These are phyloP conservation scores for Xenopus petersii DNA, from an alignment of 2,797 vertebrate genomes.

Conservation along the genomic window DNA sequence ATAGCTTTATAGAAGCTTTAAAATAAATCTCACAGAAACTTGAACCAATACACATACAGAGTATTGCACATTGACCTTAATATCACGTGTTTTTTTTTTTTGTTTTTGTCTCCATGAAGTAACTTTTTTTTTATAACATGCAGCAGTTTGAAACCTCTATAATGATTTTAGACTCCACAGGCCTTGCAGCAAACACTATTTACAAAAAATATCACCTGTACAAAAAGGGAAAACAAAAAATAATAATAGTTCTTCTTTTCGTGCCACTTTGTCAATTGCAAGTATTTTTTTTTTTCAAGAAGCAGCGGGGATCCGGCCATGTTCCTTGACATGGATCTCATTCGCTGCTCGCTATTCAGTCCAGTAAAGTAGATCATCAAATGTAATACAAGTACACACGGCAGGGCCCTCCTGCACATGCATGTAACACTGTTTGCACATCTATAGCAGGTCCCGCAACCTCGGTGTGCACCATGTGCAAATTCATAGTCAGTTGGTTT, in stretches of 20 bases:
- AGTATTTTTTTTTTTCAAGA: conserved; percentile 68
- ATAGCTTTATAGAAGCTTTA: conserved; percentile 61
- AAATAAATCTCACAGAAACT: conserved; percentile 69
- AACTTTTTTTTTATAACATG: conserved; percentile 80
- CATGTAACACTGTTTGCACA: conserved; percentile 74
- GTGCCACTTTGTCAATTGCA: conserved; percentile 68
- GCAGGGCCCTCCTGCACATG: conserved; percentile 63
- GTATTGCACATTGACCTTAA: conserved; percentile 88
- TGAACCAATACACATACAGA: conserved; percentile 77
- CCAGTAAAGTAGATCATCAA: conserved; percentile 73
- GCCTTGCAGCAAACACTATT: conserved; percentile 80
- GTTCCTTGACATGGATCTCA: conserved; percentile 71
- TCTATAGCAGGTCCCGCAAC: conserved; percentile 67
- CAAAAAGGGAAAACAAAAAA: conserved; percentile 65
- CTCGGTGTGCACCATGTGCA: conserved; percentile 54
- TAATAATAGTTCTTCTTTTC: conserved; percentile 67
- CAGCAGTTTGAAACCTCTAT: conserved; percentile 80
- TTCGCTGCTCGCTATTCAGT: conserved; percentile 68
- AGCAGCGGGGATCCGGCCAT: conserved; percentile 63
- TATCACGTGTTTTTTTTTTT: conserved; percentile 65
- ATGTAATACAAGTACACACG: conserved; percentile 64
- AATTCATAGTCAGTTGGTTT: conserved; percentile 29
- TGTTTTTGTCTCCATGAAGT: conserved; percentile 66
- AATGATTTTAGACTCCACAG: conserved; percentile 79
- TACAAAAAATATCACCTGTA: conserved; percentile 78